These are phyloP conservation scores for Crocodylus rhombifer DNA, from an alignment of 2,797 vertebrate species.

Conservation along the genomic window DNA sequence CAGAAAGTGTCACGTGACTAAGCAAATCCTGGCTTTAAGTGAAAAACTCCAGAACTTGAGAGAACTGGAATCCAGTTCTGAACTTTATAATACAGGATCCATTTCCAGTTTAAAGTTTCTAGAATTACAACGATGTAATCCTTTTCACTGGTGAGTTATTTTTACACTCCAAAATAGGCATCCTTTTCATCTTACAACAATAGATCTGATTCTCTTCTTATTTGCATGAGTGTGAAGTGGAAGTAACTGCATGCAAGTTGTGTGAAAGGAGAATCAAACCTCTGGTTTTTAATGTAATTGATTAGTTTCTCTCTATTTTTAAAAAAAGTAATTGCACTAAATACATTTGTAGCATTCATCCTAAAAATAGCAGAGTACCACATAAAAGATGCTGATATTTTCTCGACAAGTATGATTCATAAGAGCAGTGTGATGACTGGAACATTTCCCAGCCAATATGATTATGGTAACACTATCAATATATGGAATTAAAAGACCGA, in stretches of 20 bases:
- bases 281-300: conserved; percentile 43
- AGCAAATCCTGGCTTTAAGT: background rate
- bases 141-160: background rate
- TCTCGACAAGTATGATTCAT: conserved; percentile 66
- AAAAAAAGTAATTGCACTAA: conserved; percentile 56
- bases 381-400: conserved; percentile 38
- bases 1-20: background rate
- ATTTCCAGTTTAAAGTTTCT: background rate
- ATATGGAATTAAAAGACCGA: conserved; percentile 55
- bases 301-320: conserved; percentile 52
- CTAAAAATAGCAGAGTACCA: conserved; percentile 57
- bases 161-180: background rate
- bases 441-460: conserved; percentile 68
- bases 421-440: conserved; percentile 61
- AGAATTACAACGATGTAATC: background rate
- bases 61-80: background rate
- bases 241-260: background rate
- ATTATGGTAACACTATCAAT: conserved; percentile 61
- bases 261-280: conserved; percentile 30
- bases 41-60: background rate
- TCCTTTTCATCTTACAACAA: background rate
- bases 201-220: background rate
- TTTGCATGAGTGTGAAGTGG: background rate
- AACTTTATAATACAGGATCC: background rate
- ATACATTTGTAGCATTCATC: background rate